Evolutionary conservation across 1,140 invertebrate genomes (phyloP), one percentile per base, ranked within the genome.

Genomic region (Ips nitidus): DNA sequence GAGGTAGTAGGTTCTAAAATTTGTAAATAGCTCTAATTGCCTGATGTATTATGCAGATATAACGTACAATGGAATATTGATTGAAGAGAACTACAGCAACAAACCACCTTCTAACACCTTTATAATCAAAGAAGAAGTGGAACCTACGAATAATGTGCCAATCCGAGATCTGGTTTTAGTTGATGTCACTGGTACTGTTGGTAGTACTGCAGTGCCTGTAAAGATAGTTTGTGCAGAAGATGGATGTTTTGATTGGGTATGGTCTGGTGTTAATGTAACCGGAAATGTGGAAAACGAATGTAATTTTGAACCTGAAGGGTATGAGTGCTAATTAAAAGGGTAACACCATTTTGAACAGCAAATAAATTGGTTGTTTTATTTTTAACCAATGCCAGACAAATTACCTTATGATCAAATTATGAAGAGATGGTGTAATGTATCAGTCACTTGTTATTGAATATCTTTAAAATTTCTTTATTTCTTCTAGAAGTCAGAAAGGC

Each of bases 211-310:
- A 1, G 37, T 59, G 7, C 65, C 65, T 2, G 36, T 67, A 1
- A 22, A 67, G 41, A 67, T 67, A 5, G 43, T 67, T 22, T 67
- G 65, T 37, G 65, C 65, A 6, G 41, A 59, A 22, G 56, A 67
- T 3, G 65, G 65, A 7, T 67, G 65, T 39, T 67, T 67, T 43
- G 41, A 67, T 8, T 67, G 65, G 65, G 52, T 2, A 5, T 67
- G 65, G 65, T 67, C 65, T 1, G 37, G 42, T 3, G 65, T 67
- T 4, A 58, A 52, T 41, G 42, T 67, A 40, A 59, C 55, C 36
- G 65, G 65, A 22, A 38, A 39, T 8, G 22, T 43, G 38, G 3
- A 22, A 4, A 67, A 67, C 36, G 43, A 40, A 7, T 67, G 65
- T 42, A 67, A 67, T 50, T 67, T n/a, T 52, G 42, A 67, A 45